Percentiles rank a stretch among this genome's conserved stretches.
phyloP scores from a whole-genome alignment of 37 sponge, comb jelly and placozoan species.

The Haliclona indistincta region DNA sequence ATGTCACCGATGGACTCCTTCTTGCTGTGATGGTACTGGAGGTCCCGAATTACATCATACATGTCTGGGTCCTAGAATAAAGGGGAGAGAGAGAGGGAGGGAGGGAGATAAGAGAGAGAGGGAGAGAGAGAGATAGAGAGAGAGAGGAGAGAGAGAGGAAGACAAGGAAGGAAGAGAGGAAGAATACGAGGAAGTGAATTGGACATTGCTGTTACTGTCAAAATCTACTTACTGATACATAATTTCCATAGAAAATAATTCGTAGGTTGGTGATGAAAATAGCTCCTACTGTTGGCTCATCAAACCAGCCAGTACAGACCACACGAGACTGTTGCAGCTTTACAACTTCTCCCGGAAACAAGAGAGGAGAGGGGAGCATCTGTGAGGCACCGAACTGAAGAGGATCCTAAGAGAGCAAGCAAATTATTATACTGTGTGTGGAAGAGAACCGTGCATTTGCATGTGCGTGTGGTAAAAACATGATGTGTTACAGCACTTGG shows the following conservation, averaged over 20 bases:
- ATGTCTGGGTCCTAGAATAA: neutral
- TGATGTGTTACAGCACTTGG: too few species aligned
- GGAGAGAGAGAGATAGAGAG: constrained; percentile 1
- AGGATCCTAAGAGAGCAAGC: neutral
- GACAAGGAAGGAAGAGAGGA: neutral
- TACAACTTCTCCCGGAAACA: constrained; percentile 67
- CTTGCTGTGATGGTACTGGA: neutral
- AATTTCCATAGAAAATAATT: constrained; percentile 76
- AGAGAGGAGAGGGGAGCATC: constrained; percentile 55
- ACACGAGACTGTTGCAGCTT: constrained; percentile 66
- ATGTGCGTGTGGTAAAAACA: too few species aligned
- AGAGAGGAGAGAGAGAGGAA: neutral
- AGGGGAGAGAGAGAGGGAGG: neutral
- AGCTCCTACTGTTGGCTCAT: constrained; percentile 64
- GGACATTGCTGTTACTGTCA: neutral
- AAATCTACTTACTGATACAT: constrained; percentile 55
- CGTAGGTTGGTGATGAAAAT: constrained; percentile 79
- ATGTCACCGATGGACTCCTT: neutral
- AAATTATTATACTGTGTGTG: too few species aligned
- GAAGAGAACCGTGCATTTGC: too few species aligned
- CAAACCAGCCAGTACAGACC: constrained; percentile 35
- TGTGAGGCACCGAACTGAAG: constrained; percentile 48
- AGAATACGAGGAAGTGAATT: neutral
- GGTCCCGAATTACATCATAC: neutral
- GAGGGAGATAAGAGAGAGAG: neutral